Conservation (phyloP, 2,888 invertebrate genomes). For the Platycheirus albimanus region DNA sequence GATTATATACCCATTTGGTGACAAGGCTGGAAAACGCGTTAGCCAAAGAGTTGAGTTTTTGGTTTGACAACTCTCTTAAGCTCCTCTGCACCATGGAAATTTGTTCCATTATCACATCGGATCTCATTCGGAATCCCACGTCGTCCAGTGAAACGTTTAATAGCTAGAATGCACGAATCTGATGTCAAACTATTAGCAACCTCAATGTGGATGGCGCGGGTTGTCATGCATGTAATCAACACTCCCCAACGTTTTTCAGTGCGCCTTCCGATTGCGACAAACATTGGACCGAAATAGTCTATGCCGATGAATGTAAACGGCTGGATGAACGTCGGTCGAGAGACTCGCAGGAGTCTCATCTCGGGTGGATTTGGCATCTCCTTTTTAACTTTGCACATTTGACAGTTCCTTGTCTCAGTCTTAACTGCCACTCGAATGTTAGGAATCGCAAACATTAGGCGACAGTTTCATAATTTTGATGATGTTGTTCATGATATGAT, state of each 20-base stretch:
- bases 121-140: conserved; percentile 17
- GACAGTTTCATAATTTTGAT: too few species aligned
- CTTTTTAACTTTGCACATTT: too few species aligned
- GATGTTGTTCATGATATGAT: too few species aligned
- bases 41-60: too few species aligned
- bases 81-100: conserved; percentile 12
- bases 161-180: conserved; percentile 35
- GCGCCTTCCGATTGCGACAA: neutral
- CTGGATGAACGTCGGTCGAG: neutral
- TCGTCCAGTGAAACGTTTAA: conserved; percentile 26
- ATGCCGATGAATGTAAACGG: conserved; percentile 21
- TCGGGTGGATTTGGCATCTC: too few species aligned
- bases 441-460: too few species aligned
- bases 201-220: conserved; percentile 47
- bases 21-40: neutral
- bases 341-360: too few species aligned
- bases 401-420: too few species aligned
- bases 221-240: conserved; percentile 54
- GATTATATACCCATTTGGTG: neutral
- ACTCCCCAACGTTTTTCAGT: conserved; percentile 49
- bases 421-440: too few species aligned
- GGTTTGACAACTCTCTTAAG: too few species aligned
- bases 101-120: conserved; percentile 24
- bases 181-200: conserved; percentile 18
- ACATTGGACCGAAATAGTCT: conserved; percentile 51